Evolutionary conservation across 2,113 vertebrate genomes (phyloP).

Genomic region (Pimephales promelas): DNA sequence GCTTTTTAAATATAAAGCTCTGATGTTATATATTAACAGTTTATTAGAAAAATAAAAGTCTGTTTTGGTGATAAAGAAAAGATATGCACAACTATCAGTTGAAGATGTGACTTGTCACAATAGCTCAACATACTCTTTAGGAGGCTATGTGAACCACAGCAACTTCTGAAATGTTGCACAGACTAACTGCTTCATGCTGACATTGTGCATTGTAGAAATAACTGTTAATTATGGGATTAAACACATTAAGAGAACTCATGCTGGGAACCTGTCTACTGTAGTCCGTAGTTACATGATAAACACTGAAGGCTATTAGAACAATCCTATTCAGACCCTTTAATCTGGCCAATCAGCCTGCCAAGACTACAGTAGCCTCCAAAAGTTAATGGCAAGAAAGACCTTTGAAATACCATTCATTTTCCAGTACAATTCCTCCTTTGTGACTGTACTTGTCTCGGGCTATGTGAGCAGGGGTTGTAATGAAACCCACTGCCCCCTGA

Average conservation of each 20-base stretch:
- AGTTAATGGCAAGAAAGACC: slow-evolving; percentile 41
- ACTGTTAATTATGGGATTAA: slow-evolving; percentile 49
- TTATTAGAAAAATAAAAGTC: background rate
- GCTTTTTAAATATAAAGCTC: no score
- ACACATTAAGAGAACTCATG: slow-evolving; percentile 51
- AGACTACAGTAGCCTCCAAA: slow-evolving; percentile 42
- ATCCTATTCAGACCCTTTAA: slow-evolving; percentile 31
- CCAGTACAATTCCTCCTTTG: slow-evolving; percentile 57
- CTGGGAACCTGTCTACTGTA: slow-evolving; percentile 49
- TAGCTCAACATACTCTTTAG: background rate
- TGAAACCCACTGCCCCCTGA: slow-evolving; percentile 24
- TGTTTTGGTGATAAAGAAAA: background rate
- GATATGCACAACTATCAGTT: background rate
- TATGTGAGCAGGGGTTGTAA: slow-evolving; percentile 9
- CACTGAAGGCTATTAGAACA: slow-evolving; percentile 63
- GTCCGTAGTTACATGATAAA: slow-evolving; percentile 61
- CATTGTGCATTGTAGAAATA: slow-evolving; percentile 7
- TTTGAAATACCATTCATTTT: slow-evolving; percentile 53
- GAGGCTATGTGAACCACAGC: background rate
- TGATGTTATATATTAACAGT: background rate
- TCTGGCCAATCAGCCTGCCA: slow-evolving; percentile 48
- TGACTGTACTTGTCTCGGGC: slow-evolving; percentile 32
- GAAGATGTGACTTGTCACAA: background rate
- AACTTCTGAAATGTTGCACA: background rate
- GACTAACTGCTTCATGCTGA: background rate